Conservation (phyloP, 2,888 invertebrate species). For the Ophioninae sp. region DNA sequence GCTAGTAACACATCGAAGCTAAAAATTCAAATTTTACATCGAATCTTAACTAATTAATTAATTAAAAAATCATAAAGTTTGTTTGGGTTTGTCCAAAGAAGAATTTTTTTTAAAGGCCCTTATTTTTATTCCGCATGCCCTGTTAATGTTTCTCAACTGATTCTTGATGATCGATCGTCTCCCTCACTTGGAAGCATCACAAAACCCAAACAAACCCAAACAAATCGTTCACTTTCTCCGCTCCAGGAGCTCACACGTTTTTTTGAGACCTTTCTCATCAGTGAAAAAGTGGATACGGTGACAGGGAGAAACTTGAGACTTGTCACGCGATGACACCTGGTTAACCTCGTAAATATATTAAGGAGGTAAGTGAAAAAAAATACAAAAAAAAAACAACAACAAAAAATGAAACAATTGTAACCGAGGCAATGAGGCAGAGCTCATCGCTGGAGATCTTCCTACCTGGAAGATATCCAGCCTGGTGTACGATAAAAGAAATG, state of each 20-base stretch:
- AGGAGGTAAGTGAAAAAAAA: background rate
- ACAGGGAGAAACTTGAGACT: conserved; percentile 18
- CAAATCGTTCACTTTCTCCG: background rate
- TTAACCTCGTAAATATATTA: conserved; percentile 10
- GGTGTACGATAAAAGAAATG: background rate
- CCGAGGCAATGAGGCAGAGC: background rate
- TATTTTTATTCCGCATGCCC: too few species aligned
- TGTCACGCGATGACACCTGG: conserved; percentile 36
- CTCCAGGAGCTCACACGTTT: conserved; percentile 27
- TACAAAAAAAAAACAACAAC: background rate
- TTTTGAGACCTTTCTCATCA: conserved; percentile 34
- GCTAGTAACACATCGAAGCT: too few species aligned
- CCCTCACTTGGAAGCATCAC: background rate
- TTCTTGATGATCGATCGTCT: too few species aligned
- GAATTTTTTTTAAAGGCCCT: too few species aligned
- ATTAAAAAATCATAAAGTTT: too few species aligned
- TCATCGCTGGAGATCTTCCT: conserved; percentile 23
- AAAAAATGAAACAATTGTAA: background rate
- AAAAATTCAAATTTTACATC: too few species aligned
- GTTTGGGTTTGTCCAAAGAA: too few species aligned
- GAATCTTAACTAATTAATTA: too few species aligned
- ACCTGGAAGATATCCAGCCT: background rate
- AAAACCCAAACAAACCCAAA: background rate
- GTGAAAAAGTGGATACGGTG: background rate
- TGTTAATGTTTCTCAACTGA: too few species aligned